These are phyloP conservation scores for Acanthopagrus latus DNA, from an alignment of 2,797 vertebrate species.

Conservation along the genomic window DNA sequence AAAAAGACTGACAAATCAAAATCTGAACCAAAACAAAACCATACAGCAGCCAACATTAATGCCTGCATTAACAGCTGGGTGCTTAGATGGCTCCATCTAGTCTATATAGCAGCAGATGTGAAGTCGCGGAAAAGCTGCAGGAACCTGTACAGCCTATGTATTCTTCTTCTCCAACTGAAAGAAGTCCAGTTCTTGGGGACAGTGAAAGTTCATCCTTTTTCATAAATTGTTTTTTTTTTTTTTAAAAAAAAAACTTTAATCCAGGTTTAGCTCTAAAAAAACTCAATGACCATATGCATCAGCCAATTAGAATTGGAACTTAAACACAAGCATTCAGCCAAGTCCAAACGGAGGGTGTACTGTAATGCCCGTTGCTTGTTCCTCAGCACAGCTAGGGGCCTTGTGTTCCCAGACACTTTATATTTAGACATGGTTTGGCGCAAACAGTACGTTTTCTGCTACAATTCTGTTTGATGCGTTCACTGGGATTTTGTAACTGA, in stretches of 20 bases:
- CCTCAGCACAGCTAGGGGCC: conserved; percentile 46
- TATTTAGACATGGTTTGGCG: conserved; percentile 57
- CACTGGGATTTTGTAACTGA: conserved; percentile 58
- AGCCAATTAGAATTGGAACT: neutral
- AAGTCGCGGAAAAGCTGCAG: neutral
- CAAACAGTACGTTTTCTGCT: conserved; percentile 51
- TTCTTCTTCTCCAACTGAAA: too few species aligned
- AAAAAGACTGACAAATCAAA: neutral
- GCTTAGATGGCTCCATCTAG: neutral
- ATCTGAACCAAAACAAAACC: neutral
- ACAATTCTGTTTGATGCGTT: conserved; percentile 39
- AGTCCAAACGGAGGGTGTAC: conserved; percentile 24
- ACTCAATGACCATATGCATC: neutral
- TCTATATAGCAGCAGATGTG: neutral
- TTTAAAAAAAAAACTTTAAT: too few species aligned
- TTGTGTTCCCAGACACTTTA: conserved; percentile 65
- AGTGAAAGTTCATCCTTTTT: neutral
- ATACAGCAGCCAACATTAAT: neutral
- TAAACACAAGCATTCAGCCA: conserved; percentile 4
- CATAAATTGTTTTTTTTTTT: too few species aligned
- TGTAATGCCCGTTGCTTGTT: conserved; percentile 26
- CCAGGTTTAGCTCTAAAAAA: neutral
- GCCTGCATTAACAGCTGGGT: neutral
- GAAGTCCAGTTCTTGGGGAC: too few species aligned
- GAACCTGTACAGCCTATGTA: neutral